phyloP scores from a whole-genome alignment of 2,888 invertebrate genomes.

The Tenthredo scrophulariae region DNA sequence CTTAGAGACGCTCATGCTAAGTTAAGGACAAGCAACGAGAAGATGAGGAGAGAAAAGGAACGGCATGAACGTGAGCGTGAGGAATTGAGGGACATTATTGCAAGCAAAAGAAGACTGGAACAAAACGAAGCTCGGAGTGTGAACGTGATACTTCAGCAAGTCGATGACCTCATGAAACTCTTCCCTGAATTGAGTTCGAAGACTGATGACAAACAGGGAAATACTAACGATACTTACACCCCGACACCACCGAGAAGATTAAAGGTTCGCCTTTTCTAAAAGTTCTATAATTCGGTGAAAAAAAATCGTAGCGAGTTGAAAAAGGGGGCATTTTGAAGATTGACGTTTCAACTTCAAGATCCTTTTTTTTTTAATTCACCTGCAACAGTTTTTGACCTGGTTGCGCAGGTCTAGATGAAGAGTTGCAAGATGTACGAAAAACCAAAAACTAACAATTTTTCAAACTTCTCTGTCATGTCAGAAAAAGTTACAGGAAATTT shows the following conservation, averaged over 20 bases:
- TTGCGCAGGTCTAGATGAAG: neutral
- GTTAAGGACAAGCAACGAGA: conserved; percentile 93
- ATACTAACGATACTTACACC: conserved; percentile 80
- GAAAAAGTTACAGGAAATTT: neutral
- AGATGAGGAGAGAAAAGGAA: conserved; percentile 92
- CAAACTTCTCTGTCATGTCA: neutral
- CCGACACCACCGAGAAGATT: conserved; percentile 87
- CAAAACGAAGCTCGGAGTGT: conserved; percentile 88
- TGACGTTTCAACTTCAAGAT: neutral
- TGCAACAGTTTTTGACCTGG: neutral
- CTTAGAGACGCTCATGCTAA: conserved; percentile 95
- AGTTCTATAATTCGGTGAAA: neutral
- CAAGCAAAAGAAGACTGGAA: conserved; percentile 79
- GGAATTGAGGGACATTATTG: conserved; percentile 78
- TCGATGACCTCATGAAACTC: conserved; percentile 89
- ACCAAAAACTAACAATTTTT: neutral
- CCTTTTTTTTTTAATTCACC: neutral
- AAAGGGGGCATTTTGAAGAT: neutral
- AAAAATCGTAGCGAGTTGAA: neutral
- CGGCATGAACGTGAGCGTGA: conserved; percentile 91
- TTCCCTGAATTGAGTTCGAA: conserved; percentile 85
- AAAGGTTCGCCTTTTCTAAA: conserved; percentile 78
- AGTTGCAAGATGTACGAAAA: neutral
- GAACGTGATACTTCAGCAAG: conserved; percentile 86
- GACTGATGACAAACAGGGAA: conserved; percentile 76